Evolutionary conservation across 2,113 vertebrate genomes (phyloP).

Genomic region (Podarcis raffonei): DNA sequence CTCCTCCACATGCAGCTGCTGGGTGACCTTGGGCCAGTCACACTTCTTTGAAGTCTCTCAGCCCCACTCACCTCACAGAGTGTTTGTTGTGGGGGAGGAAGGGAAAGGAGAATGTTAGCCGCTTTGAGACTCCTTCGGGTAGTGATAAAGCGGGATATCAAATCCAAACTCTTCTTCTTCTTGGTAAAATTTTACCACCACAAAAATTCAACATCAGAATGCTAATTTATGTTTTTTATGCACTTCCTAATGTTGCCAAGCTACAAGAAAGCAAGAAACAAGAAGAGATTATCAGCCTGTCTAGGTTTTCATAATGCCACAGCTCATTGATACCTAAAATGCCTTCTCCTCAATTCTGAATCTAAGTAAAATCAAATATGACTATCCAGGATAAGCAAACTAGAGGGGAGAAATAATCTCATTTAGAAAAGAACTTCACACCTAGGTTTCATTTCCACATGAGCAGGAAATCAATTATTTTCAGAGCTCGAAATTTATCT

Average conservation of each 20-base stretch:
- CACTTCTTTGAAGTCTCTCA: too few relatives aligned
- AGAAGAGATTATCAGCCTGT: not conserved
- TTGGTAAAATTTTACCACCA: not conserved
- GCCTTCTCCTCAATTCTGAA: not conserved
- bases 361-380: not conserved
- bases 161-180: too few relatives aligned
- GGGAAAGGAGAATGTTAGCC: too few relatives aligned
- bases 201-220: not conserved
- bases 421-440: not conserved
- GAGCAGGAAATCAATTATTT: slow-evolving; percentile 5
- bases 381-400: not conserved
- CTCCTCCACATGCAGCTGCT: too few relatives aligned
- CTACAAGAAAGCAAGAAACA: not conserved
- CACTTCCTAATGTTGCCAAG: not conserved
- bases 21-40: too few relatives aligned
- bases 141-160: too few relatives aligned
- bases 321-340: not conserved
- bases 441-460: not conserved
- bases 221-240: not conserved
- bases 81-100: too few relatives aligned
- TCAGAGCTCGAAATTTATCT: slow-evolving; percentile 1
- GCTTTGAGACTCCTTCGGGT: too few relatives aligned
- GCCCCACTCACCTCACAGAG: too few relatives aligned
- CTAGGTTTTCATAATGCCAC: not conserved
- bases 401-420: not conserved